These are phyloP conservation scores for Adelosebastes latens DNA, from an alignment of 2,797 vertebrate species.

Conservation along the genomic window DNA sequence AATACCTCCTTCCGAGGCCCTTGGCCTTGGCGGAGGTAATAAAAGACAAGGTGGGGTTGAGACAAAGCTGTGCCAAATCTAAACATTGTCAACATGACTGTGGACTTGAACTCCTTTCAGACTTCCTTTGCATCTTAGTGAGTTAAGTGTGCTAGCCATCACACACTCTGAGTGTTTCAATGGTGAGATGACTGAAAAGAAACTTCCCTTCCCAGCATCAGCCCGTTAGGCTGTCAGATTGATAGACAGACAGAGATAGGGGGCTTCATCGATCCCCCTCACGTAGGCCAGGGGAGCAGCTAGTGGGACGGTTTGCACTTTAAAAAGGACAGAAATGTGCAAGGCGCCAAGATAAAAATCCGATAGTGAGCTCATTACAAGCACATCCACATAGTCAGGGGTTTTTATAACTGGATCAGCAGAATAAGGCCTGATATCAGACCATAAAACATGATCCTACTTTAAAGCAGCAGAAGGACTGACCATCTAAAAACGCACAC, in stretches of 20 bases:
- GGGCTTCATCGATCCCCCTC: slow-evolving; percentile 56
- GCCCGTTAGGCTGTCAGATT: neutral
- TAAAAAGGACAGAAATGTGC: slow-evolving; percentile 72
- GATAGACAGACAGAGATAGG: slow-evolving; percentile 34
- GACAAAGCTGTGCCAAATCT: neutral
- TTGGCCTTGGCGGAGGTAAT: no score
- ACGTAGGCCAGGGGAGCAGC: slow-evolving; percentile 29
- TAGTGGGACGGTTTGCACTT: slow-evolving; percentile 64
- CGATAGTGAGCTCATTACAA: slow-evolving; percentile 69
- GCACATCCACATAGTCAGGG: slow-evolving; percentile 61
- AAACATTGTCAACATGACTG: neutral
- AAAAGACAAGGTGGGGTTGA: neutral
- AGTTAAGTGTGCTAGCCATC: neutral
- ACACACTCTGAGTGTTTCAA: neutral
- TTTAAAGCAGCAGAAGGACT: slow-evolving; percentile 37
- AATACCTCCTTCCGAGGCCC: no score
- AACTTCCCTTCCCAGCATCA: slow-evolving; percentile 39
- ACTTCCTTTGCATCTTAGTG: neutral
- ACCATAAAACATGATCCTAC: slow-evolving; percentile 68
- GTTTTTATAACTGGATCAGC: slow-evolving; percentile 71
- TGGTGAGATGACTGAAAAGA: slow-evolving; percentile 20
- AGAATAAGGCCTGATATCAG: slow-evolving; percentile 60
- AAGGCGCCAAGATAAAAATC: slow-evolving; percentile 73
- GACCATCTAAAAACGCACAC: slow-evolving; percentile 26
- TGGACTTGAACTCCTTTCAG: neutral